Evolutionary conservation across 2,888 invertebrate genomes (phyloP), one percentile per base, ranked within the genome.

Genomic region (Ariolimax columbianus): DNA sequence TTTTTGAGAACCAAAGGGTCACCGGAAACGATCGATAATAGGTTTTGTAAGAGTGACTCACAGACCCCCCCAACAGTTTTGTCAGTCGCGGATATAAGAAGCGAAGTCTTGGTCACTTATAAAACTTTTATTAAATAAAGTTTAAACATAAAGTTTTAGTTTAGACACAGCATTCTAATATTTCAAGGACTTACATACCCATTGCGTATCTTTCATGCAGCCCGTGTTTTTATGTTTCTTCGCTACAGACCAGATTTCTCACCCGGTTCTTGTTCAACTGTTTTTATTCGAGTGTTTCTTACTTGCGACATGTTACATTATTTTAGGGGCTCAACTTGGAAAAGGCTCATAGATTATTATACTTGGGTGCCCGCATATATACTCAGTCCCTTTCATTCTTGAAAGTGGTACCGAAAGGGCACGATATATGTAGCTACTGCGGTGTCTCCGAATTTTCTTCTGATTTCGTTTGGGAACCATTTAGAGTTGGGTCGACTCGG

Each of bases 21-120:
- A 66, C 30, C 66, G 30, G 66, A 59, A 59, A 66, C 30, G 30
- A 66, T 66, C 66, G 66, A 66, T 66, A 66, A 66, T 30, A 30
- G 66, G 66, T 30, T 66, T 66, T 66, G 26, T 4, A 3, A 23
- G 3, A 66, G 7, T 66, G 33, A 9, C 66, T 59, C n/a, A 26
- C 4, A n/a, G n/a, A n/a, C 19, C 19, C 55, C 23, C 17, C 23
- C 23, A 19, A 55, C 23, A 55, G 55, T 55, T 55, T 55, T 55
- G 55, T 55, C 19, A 6, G 7, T 55, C 55, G 3, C 3, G 17
- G 55, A n/a, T n/a, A n/a, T n/a, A n/a, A n/a, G n/a, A n/a, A 17
- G 55, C 3, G 23, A 3, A 55, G 19, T 7, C 55, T 55, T 19
- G 19, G 2, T 55, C 55, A 11, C 23, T 19, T 6, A 23, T 55